Evolutionary conservation across 1,140 invertebrate genomes (phyloP).

Genomic region (Battus philenor): DNA sequence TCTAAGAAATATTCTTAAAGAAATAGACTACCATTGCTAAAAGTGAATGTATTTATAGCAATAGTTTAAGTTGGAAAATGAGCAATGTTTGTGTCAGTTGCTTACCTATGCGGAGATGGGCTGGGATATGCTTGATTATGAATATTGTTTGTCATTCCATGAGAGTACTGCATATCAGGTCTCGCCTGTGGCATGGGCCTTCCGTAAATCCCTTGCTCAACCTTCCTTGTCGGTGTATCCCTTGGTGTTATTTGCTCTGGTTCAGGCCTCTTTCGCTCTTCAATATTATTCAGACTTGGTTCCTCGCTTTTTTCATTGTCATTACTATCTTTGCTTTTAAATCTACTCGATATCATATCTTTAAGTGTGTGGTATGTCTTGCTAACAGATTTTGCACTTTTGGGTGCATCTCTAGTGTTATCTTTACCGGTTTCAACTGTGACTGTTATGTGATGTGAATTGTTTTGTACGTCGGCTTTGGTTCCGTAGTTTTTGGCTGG

Average conservation of each 20-base stretch:
- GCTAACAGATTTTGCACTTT: conserved; percentile 80
- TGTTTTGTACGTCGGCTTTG: conserved; percentile 57
- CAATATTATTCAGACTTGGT: conserved; percentile 79
- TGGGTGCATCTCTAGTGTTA: conserved; percentile 74
- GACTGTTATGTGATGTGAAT: conserved; percentile 70
- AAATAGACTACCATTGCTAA: neutral
- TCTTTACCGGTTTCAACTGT: conserved; percentile 75
- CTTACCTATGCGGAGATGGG: conserved; percentile 59
- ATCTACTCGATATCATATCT: conserved; percentile 89
- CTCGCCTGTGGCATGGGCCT: conserved; percentile 76
- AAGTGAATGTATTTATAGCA: neutral
- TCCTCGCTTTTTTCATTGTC: conserved; percentile 76
- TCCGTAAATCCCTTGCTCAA: conserved; percentile 77
- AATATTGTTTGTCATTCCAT: conserved; percentile 55
- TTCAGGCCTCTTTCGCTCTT: conserved; percentile 78
- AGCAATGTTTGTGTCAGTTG: too few relatives aligned
- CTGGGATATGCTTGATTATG: conserved; percentile 62
- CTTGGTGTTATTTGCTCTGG: conserved; percentile 55
- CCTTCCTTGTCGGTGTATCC: conserved; percentile 50
- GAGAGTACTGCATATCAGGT: conserved; percentile 65
- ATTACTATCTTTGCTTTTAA: conserved; percentile 80
- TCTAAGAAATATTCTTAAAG: too few relatives aligned
- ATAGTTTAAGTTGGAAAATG: conserved; percentile 6
- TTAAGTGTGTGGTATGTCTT: conserved; percentile 90
- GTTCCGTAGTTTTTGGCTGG: conserved; percentile 61